These are phyloP conservation scores for Choristoneura rosaceana DNA, from an alignment of 2,888 invertebrate genomes.

Conservation along the genomic window DNA sequence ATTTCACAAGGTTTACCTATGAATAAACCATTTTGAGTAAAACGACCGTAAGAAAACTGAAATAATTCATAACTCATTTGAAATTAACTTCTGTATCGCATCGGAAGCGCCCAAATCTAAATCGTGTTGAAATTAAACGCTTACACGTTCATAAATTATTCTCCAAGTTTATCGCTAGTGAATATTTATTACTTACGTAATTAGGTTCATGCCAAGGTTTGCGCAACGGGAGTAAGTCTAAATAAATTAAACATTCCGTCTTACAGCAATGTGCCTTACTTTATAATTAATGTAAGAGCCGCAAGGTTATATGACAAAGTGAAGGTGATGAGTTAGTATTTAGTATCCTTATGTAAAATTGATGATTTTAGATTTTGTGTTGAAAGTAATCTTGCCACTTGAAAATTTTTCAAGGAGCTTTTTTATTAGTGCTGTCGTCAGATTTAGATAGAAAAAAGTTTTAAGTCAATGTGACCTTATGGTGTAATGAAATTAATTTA, in stretches of 20 bases:
- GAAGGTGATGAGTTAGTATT: constrained; percentile 3
- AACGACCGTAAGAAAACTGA: neutral
- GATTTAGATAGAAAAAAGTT: too few species aligned
- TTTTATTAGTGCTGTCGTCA: too few species aligned
- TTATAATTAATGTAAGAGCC: constrained; percentile 8
- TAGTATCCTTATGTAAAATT: neutral
- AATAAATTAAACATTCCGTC: constrained; percentile 71
- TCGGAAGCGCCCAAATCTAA: constrained; percentile 46
- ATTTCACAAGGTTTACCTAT: too few species aligned
- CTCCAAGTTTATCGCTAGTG: constrained; percentile 77
- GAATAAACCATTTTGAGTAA: too few species aligned
- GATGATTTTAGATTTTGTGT: neutral
- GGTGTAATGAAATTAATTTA: too few species aligned
- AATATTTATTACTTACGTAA: constrained; percentile 78
- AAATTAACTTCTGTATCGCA: constrained; percentile 24
- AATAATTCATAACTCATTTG: constrained; percentile 15
- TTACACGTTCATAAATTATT: constrained; percentile 76
- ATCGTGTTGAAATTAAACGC: constrained; percentile 71
- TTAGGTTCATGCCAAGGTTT: constrained; percentile 74
- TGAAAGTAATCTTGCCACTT: too few species aligned
- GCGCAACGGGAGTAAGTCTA: constrained; percentile 64
- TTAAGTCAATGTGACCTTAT: too few species aligned
- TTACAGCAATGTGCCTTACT: constrained; percentile 39
- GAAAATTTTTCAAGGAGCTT: too few species aligned
- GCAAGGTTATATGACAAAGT: constrained; percentile 26